phyloP scores from a whole-genome alignment of 2,888 invertebrate genomes.

The Cerceris ruficornis region DNA sequence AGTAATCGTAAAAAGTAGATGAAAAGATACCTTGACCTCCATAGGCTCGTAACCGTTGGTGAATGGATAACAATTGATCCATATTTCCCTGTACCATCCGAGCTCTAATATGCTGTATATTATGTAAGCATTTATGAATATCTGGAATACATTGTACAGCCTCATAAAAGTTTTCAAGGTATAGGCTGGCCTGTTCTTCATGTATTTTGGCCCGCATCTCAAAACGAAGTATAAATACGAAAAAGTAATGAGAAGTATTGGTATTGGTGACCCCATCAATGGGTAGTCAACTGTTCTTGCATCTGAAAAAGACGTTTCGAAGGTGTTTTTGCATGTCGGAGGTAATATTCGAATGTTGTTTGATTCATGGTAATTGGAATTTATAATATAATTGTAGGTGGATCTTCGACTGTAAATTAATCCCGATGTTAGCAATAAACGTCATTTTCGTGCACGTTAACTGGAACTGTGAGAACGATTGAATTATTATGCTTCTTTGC shows the following conservation, averaged over 20 bases:
- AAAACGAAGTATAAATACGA: slow-evolving; percentile 85
- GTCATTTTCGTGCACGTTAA: too few species aligned
- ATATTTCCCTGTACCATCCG: slow-evolving; percentile 54
- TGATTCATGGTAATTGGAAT: too few species aligned
- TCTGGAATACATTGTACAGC: slow-evolving; percentile 91
- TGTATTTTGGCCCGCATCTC: slow-evolving; percentile 85
- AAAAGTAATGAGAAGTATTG: slow-evolving; percentile 82
- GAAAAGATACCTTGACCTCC: slow-evolving; percentile 1
- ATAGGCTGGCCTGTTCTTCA: slow-evolving; percentile 88
- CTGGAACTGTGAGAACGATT: too few species aligned
- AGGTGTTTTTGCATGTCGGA: too few species aligned
- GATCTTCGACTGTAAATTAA: too few species aligned
- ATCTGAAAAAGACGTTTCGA: slow-evolving; percentile 14
- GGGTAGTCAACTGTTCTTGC: not conserved
- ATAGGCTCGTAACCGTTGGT: not conserved
- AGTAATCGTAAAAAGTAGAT: slow-evolving; percentile 81
- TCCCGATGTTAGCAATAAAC: too few species aligned
- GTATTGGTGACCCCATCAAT: slow-evolving; percentile 84
- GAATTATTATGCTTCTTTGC: too few species aligned
- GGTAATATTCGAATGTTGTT: too few species aligned
- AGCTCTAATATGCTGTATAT: slow-evolving; percentile 82
- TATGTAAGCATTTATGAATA: slow-evolving; percentile 83
- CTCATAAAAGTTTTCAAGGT: slow-evolving; percentile 86
- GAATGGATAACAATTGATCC: slow-evolving; percentile 84
- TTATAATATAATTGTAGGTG: too few species aligned